Evolutionary conservation across 2,888 invertebrate species (phyloP).

Genomic region (Cryptocephalus primarius): DNA sequence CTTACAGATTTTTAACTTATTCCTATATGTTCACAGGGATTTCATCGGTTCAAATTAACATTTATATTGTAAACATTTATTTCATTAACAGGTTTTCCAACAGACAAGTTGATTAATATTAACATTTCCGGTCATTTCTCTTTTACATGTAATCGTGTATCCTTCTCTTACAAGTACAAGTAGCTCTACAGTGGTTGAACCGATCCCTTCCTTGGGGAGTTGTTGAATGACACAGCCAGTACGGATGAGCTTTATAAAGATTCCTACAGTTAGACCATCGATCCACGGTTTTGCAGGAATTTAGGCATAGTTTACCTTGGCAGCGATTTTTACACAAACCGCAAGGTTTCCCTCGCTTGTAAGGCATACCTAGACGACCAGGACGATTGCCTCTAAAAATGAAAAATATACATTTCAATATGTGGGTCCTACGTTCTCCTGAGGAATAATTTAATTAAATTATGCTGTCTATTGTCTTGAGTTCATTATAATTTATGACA

Average conservation of each 20-base stretch:
- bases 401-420: conserved; percentile 1
- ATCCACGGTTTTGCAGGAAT: conserved; percentile 57
- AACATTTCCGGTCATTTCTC: not conserved
- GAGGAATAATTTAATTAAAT: too few relatives aligned
- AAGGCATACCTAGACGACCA: conserved; percentile 52
- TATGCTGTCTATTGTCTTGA: too few relatives aligned
- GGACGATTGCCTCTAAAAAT: conserved; percentile 57
- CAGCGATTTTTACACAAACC: conserved; percentile 54
- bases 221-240: conserved; percentile 47
- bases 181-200: conserved; percentile 54
- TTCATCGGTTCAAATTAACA: too few relatives aligned
- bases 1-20: too few relatives aligned
- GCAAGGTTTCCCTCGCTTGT: conserved; percentile 55
- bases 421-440: too few relatives aligned
- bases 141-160: conserved; percentile 34
- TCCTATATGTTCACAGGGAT: too few relatives aligned
- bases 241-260: conserved; percentile 45
- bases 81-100: too few relatives aligned
- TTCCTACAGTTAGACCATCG: conserved; percentile 63
- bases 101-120: not conserved
- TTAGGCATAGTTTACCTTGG: conserved; percentile 57
- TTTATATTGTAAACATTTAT: too few relatives aligned
- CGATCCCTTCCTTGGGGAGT: conserved; percentile 45
- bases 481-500: too few relatives aligned
- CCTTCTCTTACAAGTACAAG: conserved; percentile 55